Base-by-base conservation (phyloP, 2,113 vertebrate species). In the Hippocampus comes region DNA sequence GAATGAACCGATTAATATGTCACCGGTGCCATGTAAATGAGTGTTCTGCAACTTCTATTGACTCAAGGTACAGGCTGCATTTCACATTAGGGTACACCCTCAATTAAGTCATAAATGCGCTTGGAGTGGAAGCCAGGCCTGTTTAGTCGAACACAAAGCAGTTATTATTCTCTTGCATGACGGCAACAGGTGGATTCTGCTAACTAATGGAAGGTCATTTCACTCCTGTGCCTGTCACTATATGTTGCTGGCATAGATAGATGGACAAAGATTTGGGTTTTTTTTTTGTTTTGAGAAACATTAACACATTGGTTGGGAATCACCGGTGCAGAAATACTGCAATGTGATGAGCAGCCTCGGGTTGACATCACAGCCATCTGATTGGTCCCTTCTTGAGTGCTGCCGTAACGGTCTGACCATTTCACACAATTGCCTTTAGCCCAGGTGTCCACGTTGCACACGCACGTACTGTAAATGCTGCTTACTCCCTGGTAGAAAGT, bases 401-500 rank as follows among this genome's bases (percentile, higher is more conserved):
- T 53, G 7, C 34, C 34, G 5, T 38, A 38, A 38, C 15, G 51
- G 8, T 53, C 51, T 10, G 51, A 53, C 51, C 17, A 21, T 53
- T 38, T 38, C 27, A 18, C 59, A 59, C 23, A 2, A 41, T 66
- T 43, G 34, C 46, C 21, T 48, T 66, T 27, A 46, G 66, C 18
- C 18, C 68, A 56, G 17, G 17, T 48, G 34, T 18, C 56, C 59
- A 64, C 25, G 20, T 55, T n/a, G 25, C 48, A 57, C 57, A 72
- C 2, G 74, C 75, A 78, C 68, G 53, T 70, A 71, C 75, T 38
- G 34, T 38, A 38, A 38, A 79, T 81, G 77, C 70, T 80, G 73
- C 83, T 87, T 82, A 83, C 56, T 73, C 63, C 74, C 5, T 74
- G 77, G 63, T 84, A 34, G 48, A 70, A n/a, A 53, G 56, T 69